Evolutionary conservation across 2,113 vertebrate genomes (phyloP).

Genomic region (Rhodinocichla rosea): DNA sequence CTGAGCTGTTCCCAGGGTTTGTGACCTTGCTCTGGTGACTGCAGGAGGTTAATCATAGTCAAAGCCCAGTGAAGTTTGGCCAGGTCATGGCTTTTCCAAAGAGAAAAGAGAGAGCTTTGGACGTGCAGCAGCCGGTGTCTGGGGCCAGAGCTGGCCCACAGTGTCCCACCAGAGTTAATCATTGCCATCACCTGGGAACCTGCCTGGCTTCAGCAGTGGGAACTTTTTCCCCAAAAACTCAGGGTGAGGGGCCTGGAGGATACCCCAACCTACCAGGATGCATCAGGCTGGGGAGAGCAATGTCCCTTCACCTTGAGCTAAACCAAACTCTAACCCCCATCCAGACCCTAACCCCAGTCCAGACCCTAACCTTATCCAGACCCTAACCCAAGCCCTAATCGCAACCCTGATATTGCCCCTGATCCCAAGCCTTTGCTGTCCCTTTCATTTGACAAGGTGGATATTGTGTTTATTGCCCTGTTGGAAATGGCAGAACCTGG

Average conservation of each 20-base stretch:
- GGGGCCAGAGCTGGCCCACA: neutral
- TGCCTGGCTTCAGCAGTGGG: neutral
- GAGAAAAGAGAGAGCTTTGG: neutral
- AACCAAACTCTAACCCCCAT: neutral
- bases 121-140: rapidly evolving
- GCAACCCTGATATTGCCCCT: too few species aligned
- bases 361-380: too few species aligned
- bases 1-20: neutral
- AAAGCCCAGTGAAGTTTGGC: neutral
- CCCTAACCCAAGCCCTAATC: neutral
- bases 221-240: neutral
- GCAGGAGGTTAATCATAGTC: constrained; percentile 29
- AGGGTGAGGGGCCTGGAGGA: neutral
- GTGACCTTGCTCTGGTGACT: neutral
- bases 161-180: neutral
- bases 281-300: rapidly evolving
- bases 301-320: neutral
- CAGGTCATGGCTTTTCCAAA: neutral
- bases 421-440: neutral
- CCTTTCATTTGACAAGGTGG: neutral
- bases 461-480: neutral
- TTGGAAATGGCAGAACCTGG: neutral
- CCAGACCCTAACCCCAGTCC: neutral
- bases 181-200: neutral
- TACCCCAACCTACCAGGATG: neutral